These are phyloP conservation scores for Coelopa frigida DNA, from an alignment of 1,140 invertebrate genomes.

Conservation along the genomic window DNA sequence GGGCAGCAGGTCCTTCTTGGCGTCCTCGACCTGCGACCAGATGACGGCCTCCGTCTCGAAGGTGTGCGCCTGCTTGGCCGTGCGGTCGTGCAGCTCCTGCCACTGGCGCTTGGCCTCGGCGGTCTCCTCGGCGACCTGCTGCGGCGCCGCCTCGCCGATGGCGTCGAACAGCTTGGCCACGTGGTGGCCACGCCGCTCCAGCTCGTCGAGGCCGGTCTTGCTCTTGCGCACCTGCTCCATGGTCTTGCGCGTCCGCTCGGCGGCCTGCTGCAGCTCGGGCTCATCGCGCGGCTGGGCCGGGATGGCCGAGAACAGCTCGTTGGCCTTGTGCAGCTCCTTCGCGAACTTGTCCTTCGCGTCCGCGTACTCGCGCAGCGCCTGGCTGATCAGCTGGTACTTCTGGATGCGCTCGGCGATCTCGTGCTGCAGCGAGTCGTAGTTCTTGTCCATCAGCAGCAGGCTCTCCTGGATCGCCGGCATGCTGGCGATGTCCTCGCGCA, in stretches of 20 bases:
- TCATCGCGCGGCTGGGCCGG: slow-evolving; percentile 36
- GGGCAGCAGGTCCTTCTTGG: slow-evolving; percentile 69
- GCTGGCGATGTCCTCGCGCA: slow-evolving; percentile 73
- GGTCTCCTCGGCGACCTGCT: slow-evolving; percentile 58
- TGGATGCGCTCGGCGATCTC: slow-evolving; percentile 65
- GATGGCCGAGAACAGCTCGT: slow-evolving; percentile 30
- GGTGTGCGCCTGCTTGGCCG: slow-evolving; percentile 63
- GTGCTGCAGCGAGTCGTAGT: slow-evolving; percentile 71
- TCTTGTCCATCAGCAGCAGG: slow-evolving; percentile 64
- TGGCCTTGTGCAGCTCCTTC: slow-evolving; percentile 59
- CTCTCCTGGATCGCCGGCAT: slow-evolving; percentile 71
- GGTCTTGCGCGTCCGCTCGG: slow-evolving; percentile 68
- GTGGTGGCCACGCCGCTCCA: slow-evolving; percentile 64
- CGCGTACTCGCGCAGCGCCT: slow-evolving; percentile 66
- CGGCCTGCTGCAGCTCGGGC: slow-evolving; percentile 50
- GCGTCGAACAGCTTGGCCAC: slow-evolving; percentile 65
- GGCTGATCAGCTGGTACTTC: slow-evolving; percentile 64
- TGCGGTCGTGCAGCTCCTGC: slow-evolving; percentile 63
- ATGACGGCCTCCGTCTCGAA: slow-evolving; percentile 82
- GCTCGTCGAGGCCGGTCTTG: slow-evolving; percentile 65
- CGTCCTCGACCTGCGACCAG: slow-evolving; percentile 85
- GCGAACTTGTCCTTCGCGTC: slow-evolving; percentile 62
- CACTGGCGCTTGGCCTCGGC: slow-evolving; percentile 60
- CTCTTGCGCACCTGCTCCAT: slow-evolving; percentile 66
- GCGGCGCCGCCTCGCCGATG: slow-evolving; percentile 63